Evolutionary conservation across 2,888 invertebrate species (phyloP).

Genomic region (Calliphora vomitoria): DNA sequence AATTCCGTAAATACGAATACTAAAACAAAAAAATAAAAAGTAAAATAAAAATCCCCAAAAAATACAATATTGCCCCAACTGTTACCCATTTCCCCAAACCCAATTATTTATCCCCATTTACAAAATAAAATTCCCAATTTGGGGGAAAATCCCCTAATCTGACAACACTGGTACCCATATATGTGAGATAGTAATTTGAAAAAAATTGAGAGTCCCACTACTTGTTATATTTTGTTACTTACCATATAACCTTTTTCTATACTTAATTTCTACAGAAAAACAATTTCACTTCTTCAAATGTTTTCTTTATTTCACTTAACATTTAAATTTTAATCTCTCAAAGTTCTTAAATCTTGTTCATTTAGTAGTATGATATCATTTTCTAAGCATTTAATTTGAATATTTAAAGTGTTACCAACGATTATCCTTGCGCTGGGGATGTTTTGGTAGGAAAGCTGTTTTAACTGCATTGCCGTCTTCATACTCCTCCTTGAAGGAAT

Average conservation of each 20-base stretch:
- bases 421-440: constrained; percentile 40
- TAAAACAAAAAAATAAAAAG: too few species aligned
- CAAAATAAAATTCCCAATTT: too few species aligned
- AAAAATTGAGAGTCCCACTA: too few species aligned
- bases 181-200: too few species aligned
- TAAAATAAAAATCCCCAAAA: too few species aligned
- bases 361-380: background rate
- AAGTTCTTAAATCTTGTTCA: constrained; percentile 12
- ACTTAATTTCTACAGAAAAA: background rate
- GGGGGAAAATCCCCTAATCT: too few species aligned
- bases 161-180: too few species aligned
- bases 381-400: background rate
- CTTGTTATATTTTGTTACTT: too few species aligned
- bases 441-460: constrained; percentile 15
- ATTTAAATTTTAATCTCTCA: constrained; percentile 27
- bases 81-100: too few species aligned
- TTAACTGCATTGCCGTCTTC: background rate
- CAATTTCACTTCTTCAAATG: background rate
- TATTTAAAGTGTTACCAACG: constrained; percentile 43
- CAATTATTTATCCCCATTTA: too few species aligned
- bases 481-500: constrained; percentile 54
- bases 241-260: background rate
- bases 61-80: too few species aligned
- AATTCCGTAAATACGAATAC: too few species aligned
- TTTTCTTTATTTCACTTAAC: constrained; percentile 9